Percentiles rank a stretch among this genome's conserved stretches.
Conservation (phyloP, 2,888 invertebrate species). For the Antheraea yamamai region DNA sequence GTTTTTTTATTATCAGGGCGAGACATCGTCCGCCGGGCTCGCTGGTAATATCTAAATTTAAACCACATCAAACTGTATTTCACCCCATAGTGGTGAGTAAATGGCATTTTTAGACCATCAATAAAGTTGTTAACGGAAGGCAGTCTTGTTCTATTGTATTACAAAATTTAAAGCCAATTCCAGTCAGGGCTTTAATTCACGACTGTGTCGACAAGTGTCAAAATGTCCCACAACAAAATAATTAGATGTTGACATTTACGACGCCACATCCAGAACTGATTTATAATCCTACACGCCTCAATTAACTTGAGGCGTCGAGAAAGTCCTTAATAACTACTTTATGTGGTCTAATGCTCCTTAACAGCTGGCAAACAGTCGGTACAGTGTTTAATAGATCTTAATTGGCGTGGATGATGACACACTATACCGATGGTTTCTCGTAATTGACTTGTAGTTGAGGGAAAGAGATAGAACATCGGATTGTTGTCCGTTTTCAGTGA, state of each 20-base stretch:
- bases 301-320: conserved; percentile 47
- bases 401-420: conserved; percentile 58
- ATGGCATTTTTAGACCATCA: neutral
- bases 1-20: too few species aligned
- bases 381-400: conserved; percentile 68
- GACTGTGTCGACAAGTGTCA: neutral
- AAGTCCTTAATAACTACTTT: conserved; percentile 65
- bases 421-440: conserved; percentile 36
- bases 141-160: too few species aligned
- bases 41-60: too few species aligned
- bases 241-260: conserved; percentile 14
- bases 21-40: too few species aligned
- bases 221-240: neutral
- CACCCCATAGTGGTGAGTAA: neutral
- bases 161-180: neutral
- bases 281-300: conserved; percentile 22
- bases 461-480: neutral
- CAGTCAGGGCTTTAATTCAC: neutral
- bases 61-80: neutral
- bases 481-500: neutral
- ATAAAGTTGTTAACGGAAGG: neutral
- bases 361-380: conserved; percentile 58
- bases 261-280: conserved; percentile 23
- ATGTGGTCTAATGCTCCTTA: conserved; percentile 56
- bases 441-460: conserved; percentile 45